Conservation (phyloP, 2,113 vertebrate species). For the Barnardius zonarius region DNA sequence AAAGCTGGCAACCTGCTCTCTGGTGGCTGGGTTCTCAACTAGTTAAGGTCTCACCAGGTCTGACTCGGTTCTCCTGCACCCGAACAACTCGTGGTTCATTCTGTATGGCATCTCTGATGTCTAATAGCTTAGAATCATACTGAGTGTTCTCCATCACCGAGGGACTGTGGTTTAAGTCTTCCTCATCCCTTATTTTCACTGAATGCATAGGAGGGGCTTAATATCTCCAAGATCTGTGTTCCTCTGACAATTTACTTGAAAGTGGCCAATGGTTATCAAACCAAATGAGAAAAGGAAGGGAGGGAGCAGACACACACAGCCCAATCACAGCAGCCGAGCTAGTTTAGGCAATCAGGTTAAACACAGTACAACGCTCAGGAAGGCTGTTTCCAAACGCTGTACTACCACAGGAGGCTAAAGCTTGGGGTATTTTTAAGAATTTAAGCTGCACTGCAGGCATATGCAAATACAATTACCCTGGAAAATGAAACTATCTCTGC, state of each 20-base stretch:
- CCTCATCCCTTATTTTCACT: neutral
- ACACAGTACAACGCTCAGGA: neutral
- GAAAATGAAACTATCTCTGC: neutral
- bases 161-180: neutral
- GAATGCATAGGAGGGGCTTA: neutral
- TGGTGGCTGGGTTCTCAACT: neutral
- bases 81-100: neutral
- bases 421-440: neutral
- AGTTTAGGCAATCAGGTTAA: neutral
- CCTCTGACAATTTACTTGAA: neutral
- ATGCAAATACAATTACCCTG: neutral
- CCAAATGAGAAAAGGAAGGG: neutral
- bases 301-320: neutral
- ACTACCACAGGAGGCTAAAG: neutral
- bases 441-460: neutral
- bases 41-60: neutral
- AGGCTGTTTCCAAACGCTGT: neutral
- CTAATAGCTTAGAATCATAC: neutral
- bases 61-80: neutral
- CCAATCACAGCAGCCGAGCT: neutral
- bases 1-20: neutral
- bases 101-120: neutral
- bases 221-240: rapidly evolving
- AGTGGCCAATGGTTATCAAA: neutral
- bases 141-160: neutral